Evolutionary conservation across 2,888 invertebrate species (phyloP).

Genomic region (Himalopsyche kuldschensis): DNA sequence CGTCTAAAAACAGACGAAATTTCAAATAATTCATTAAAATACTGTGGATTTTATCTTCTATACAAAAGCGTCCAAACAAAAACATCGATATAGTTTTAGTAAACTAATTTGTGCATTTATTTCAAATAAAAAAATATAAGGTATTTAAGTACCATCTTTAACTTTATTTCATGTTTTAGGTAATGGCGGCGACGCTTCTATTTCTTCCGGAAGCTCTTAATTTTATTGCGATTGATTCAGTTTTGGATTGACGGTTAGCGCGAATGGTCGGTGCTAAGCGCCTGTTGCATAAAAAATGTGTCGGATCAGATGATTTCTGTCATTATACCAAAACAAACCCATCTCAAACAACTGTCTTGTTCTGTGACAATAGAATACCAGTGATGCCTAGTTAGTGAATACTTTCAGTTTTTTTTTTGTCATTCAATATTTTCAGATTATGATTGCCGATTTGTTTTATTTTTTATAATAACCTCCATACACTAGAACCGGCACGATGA

Average conservation of each 20-base stretch:
- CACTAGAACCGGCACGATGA: not conserved
- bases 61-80: too few species aligned
- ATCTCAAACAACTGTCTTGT: not conserved
- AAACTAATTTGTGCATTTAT: too few species aligned
- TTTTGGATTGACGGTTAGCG: constrained; percentile 17
- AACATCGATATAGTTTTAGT: too few species aligned
- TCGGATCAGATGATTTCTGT: not conserved
- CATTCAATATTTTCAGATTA: not conserved
- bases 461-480: not conserved
- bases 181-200: not conserved
- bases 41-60: too few species aligned
- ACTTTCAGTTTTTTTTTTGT: not conserved
- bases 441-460: not conserved
- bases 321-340: not conserved
- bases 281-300: constrained; percentile 5
- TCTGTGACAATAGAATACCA: not conserved
- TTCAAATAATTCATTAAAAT: too few species aligned
- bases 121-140: not conserved
- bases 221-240: constrained; percentile 8
- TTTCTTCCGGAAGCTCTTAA: not conserved
- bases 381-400: not conserved
- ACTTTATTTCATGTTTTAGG: not conserved
- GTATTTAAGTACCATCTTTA: not conserved
- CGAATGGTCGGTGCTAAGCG: not conserved
- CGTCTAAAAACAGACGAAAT: too few species aligned